Base-by-base conservation (phyloP, 2,888 invertebrate species). In the Papilio demoleus region DNA sequence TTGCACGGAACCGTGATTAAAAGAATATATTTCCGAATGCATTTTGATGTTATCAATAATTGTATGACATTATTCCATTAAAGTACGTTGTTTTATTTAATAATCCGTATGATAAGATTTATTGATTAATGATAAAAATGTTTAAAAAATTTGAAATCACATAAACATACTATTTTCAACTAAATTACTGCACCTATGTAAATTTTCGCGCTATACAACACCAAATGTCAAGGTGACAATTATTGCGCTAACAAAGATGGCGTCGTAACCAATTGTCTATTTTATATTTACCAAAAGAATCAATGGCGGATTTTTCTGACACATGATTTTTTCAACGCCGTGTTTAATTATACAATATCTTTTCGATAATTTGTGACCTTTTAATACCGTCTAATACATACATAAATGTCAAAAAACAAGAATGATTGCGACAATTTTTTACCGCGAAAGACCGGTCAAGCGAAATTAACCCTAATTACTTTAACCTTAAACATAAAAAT, bases 381-480 rank as follows among this genome's bases (percentile, higher is more conserved):
- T 9, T n/a, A 31, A n/a, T 53, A n/a, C 47, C 22, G 11, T 4
- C 2, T n/a, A n/a, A n/a, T n/a, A n/a, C n/a, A n/a, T n/a, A n/a
- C n/a, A 12, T 31, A 31, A 53, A 53, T 53, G 53, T n/a, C 27
- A 53, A 31, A 53, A n/a, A 8, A 47, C 11, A 22, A 47, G 22
- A 22, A 47, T 50, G 12, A 45, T 45, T 22, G 34, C 36, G 34
- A 31, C 19, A 31, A 12, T 4, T 45, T 47, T 58, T 22, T 53
- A 53, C 27, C 42, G 60, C 68, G 68, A 68, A 64, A 50, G 50
- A 65, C 50, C 68, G 68, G 68, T 68, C 68, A 68, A 68, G 68
- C 59, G n/a, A 65, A 45, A 63, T 34, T 50, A 50, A 14, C 0
- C 36, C 36, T 63, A 63, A 62, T 62, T 45, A 62, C 17, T 9